Conservation (phyloP, 2,797 vertebrate genomes). For the Acrossocheilus wenchowensis region DNA sequence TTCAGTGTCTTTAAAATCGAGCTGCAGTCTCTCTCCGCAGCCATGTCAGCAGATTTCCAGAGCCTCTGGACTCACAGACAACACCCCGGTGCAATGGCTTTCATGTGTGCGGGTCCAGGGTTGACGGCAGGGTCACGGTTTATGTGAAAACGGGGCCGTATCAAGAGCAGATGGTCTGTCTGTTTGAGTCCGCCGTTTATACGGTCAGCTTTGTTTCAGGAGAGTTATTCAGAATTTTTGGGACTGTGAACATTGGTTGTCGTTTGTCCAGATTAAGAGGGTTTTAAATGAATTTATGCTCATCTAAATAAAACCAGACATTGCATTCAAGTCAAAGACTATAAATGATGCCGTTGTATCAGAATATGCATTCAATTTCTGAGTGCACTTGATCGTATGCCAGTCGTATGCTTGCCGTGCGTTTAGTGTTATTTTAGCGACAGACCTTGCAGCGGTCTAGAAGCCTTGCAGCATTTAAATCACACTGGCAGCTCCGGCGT, state of each 20-base stretch:
- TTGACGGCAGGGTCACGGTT: constrained; percentile 52
- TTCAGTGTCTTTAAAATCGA: constrained; percentile 42
- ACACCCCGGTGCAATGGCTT: constrained; percentile 69
- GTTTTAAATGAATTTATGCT: not conserved
- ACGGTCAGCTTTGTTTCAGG: not conserved
- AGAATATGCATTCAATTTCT: not conserved
- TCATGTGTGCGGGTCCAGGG: constrained; percentile 56
- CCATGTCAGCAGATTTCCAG: constrained; percentile 71
- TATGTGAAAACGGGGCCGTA: constrained; percentile 47
- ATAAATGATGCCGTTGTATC: not conserved
- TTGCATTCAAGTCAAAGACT: not conserved
- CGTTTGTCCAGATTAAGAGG: not conserved
- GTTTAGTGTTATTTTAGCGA: not conserved
- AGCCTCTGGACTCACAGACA: constrained; percentile 68
- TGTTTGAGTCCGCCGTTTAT: not conserved
- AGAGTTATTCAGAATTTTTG: not conserved
- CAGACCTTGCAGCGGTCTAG: not conserved
- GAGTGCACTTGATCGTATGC: not conserved
- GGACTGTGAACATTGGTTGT: not conserved
- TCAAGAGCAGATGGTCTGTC: constrained; percentile 43
- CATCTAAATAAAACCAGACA: not conserved
- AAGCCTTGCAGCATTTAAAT: constrained; percentile 12
- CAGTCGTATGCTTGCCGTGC: too few relatives aligned
- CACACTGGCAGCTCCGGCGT: not conserved
- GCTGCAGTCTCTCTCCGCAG: constrained; percentile 64